A percentile compares a stretch with the other conserved stretches of the same genome.
Conservation (phyloP, 2,113 vertebrate genomes). For the Panurus biarmicus region DNA sequence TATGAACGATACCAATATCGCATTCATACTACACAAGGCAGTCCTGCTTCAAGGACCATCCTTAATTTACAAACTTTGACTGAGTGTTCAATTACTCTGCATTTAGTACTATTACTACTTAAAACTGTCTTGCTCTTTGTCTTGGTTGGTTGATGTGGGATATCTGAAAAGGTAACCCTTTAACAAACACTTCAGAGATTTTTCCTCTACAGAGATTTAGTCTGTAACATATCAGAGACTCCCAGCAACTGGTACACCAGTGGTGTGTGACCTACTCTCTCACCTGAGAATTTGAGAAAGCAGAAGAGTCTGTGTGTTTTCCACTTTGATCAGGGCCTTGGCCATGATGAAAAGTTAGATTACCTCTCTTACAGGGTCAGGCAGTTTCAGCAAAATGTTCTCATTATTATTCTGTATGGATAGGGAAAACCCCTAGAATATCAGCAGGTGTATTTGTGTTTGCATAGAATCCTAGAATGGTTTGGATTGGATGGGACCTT, state of each 20-base stretch:
- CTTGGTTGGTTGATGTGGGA: background rate
- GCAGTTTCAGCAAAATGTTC: background rate
- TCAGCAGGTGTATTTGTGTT: background rate
- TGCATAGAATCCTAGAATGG: background rate
- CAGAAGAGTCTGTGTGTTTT: background rate
- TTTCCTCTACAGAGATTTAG: background rate
- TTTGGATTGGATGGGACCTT: background rate
- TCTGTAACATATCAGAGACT: background rate
- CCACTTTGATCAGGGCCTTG: background rate
- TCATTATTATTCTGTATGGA: background rate
- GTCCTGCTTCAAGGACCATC: background rate
- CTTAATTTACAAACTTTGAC: background rate
- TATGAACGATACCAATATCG: rapidly evolving
- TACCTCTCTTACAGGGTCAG: background rate
- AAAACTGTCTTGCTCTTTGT: background rate
- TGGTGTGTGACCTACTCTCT: background rate
- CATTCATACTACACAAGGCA: rapidly evolving
- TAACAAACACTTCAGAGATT: background rate
- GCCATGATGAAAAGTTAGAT: background rate
- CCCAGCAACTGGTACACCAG: background rate
- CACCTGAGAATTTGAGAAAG: background rate
- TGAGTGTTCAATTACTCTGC: background rate
- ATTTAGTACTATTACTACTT: rapidly evolving
- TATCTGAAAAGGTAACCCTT: background rate
- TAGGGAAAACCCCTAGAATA: background rate